Conservation (phyloP, 2,113 vertebrate species). For the Patagioenas fasciata region DNA sequence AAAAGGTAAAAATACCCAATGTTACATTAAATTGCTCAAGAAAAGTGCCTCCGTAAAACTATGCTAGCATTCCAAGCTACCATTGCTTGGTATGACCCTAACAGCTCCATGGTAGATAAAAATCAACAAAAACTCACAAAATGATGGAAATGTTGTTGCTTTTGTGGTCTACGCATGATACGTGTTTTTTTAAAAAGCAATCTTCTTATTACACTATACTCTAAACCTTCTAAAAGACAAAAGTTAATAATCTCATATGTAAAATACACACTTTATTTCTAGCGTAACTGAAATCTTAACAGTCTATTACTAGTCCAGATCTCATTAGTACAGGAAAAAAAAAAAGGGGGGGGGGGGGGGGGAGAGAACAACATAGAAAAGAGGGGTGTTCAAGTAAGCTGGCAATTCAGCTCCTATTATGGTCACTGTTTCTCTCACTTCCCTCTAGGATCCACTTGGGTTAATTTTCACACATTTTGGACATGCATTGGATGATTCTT, state of each 20-base stretch:
- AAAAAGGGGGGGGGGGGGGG: too few relatives aligned
- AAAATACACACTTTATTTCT: neutral
- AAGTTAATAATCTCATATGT: neutral
- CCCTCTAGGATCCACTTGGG: neutral
- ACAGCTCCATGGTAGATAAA: neutral
- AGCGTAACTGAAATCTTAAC: neutral
- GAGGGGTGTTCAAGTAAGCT: neutral
- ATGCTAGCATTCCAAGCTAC: neutral
- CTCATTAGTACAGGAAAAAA: neutral
- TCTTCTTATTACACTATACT: neutral
- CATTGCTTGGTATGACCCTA: neutral
- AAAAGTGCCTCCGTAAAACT: neutral
- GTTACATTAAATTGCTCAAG: neutral
- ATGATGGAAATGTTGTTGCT: neutral
- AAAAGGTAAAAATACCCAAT: neutral
- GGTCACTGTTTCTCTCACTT: neutral
- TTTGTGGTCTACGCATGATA: neutral
- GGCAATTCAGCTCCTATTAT: neutral
- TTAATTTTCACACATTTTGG: neutral
- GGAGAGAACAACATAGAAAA: neutral
- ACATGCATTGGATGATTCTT: neutral
- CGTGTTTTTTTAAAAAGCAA: neutral
- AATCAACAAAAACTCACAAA: neutral
- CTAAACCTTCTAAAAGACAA: neutral
- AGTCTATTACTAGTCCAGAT: neutral